Conservation (phyloP, 2,797 vertebrate genomes). For the Lerista edwardsae region DNA sequence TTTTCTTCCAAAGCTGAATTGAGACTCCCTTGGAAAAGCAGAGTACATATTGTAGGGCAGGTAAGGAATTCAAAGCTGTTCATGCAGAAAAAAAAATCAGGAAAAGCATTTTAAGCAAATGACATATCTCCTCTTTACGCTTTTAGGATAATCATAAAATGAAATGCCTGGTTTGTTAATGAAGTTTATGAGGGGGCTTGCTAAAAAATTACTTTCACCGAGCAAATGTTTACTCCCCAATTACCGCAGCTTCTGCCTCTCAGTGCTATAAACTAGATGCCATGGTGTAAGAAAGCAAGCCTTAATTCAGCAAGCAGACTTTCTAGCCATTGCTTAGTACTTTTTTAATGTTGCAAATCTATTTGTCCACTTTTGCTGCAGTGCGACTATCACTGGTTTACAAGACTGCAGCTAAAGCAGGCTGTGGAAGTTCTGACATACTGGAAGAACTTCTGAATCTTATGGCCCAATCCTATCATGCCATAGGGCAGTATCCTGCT, state of each 20-base stretch:
- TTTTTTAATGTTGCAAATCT: slow-evolving; percentile 2
- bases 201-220: slow-evolving; percentile 41
- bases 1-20: not conserved
- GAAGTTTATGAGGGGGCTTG: slow-evolving; percentile 15
- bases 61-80: not conserved
- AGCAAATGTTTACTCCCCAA: slow-evolving; percentile 31
- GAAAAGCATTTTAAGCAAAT: slow-evolving; percentile 33
- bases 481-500: too few relatives aligned
- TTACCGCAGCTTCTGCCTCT: slow-evolving; percentile 31
- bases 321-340: slow-evolving; percentile 26
- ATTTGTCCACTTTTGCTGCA: not conserved
- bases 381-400: not conserved
- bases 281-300: slow-evolving; percentile 52
- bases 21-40: not conserved
- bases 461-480: too few relatives aligned
- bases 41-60: not conserved
- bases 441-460: not conserved
- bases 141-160: slow-evolving; percentile 36
- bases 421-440: not conserved
- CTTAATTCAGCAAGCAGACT: slow-evolving; percentile 48
- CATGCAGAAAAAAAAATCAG: slow-evolving; percentile 12
- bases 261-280: slow-evolving; percentile 20
- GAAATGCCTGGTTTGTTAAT: slow-evolving; percentile 32
- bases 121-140: slow-evolving; percentile 12
- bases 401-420: not conserved